Evolutionary conservation across 2,113 vertebrate genomes (phyloP).

Genomic region (Hypanus sabinus): DNA sequence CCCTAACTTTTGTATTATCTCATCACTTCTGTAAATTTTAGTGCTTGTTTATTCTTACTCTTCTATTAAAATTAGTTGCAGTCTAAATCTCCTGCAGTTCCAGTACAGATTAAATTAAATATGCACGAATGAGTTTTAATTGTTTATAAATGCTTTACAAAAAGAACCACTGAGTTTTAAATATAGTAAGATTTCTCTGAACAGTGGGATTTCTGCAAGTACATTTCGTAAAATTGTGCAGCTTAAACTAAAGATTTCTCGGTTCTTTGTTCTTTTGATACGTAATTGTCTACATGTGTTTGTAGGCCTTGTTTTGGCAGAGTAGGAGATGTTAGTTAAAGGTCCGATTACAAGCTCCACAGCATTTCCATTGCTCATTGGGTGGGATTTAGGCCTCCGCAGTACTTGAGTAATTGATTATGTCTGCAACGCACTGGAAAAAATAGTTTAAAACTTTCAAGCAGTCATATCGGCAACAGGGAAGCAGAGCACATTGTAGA

Average conservation of each 20-base stretch:
- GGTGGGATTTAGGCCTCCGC: neutral
- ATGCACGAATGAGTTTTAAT: constrained; percentile 29
- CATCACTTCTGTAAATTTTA: neutral
- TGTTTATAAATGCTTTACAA: constrained; percentile 37
- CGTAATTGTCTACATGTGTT: neutral
- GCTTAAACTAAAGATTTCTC: neutral
- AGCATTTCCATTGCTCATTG: neutral
- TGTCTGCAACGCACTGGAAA: neutral
- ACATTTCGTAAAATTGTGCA: neutral
- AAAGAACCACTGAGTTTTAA: constrained; percentile 31
- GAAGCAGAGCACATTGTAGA: neutral
- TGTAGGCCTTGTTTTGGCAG: constrained; percentile 14
- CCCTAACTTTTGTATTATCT: neutral
- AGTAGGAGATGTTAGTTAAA: neutral
- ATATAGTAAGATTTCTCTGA: constrained; percentile 27
- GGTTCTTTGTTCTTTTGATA: constrained; percentile 12
- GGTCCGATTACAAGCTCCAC: constrained; percentile 26
- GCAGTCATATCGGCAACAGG: neutral
- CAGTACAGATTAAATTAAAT: constrained; percentile 35
- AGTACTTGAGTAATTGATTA: constrained; percentile 23
- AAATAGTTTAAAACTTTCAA: constrained; percentile 25
- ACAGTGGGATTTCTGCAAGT: constrained; percentile 28
- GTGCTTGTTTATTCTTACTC: neutral
- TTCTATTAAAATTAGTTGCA: constrained; percentile 13
- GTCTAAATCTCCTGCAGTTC: constrained; percentile 12